A percentile compares a stretch with the other conserved stretches of the same genome.
phyloP scores from a whole-genome alignment of 2,113 vertebrate species.

The Copsychus sechellarum region DNA sequence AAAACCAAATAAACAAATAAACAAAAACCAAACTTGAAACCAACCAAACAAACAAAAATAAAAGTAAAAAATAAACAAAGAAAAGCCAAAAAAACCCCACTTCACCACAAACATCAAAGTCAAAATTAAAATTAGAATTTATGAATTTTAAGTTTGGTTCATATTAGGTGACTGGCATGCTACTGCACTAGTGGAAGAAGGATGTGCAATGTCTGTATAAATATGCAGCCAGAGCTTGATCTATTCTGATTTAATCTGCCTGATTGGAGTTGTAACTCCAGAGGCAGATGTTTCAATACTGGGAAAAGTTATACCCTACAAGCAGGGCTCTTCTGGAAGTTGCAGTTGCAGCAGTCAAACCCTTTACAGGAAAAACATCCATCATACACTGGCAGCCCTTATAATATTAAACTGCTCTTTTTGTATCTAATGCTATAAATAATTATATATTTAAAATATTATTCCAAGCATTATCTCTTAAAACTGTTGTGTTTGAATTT shows the following conservation, averaged over 20 bases:
- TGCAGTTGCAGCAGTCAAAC: background rate
- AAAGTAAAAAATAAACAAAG: background rate
- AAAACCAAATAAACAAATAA: background rate
- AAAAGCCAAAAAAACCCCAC: accelerated
- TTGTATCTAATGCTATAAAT: background rate
- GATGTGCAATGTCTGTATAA: background rate
- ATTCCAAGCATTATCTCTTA: background rate
- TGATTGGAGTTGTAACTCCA: background rate
- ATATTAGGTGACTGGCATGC: background rate
- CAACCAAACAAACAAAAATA: background rate
- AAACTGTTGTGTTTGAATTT: background rate
- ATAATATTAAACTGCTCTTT: background rate
- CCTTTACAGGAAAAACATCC: background rate
- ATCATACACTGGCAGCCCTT: background rate
- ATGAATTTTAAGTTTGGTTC: background rate
- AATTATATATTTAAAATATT: background rate
- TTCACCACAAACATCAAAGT: background rate
- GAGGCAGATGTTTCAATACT: background rate
- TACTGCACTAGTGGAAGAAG: background rate
- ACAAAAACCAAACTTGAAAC: background rate
- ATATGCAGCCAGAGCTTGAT: background rate
- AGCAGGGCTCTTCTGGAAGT: background rate
- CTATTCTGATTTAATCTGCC: background rate
- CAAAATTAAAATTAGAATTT: background rate
- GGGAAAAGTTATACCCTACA: background rate